Percentiles rank a stretch among this genome's conserved stretches.
Conservation (phyloP, 2,888 invertebrate genomes). For the Dysmachus trigonus region DNA sequence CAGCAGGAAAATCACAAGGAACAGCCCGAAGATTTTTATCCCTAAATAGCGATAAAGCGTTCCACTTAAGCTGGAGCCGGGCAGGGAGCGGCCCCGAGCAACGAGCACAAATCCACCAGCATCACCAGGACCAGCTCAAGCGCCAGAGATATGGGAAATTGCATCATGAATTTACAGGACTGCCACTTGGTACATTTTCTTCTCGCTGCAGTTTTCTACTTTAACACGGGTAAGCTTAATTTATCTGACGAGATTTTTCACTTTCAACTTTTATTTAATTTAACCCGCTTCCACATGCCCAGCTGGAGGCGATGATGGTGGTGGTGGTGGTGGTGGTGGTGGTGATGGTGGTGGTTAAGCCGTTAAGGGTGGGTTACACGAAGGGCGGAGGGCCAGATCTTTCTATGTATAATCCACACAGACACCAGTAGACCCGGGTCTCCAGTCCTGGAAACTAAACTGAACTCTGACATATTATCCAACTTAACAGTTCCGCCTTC, state of each 20-base stretch:
- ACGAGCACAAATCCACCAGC: conserved; percentile 45
- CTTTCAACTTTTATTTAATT: conserved; percentile 47
- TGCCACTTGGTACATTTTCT: conserved; percentile 53
- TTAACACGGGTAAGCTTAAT: conserved; percentile 51
- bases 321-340: neutral
- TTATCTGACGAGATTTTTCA: conserved; percentile 45
- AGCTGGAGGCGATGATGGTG: neutral
- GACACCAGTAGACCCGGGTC: neutral
- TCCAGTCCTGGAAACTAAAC: neutral
- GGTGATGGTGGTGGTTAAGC: no score
- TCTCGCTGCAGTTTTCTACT: conserved; percentile 53
- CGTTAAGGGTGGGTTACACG: neutral
- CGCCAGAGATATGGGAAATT: conserved; percentile 50
- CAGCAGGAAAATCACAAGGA: neutral
- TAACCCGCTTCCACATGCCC: conserved; percentile 11
- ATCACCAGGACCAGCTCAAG: neutral
- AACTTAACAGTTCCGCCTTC: conserved; percentile 31
- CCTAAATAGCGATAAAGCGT: conserved; percentile 23
- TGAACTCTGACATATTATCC: conserved; percentile 41
- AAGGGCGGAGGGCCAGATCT: neutral
- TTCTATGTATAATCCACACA: no score
- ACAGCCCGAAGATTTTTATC: conserved; percentile 20
- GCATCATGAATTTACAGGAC: conserved; percentile 54
- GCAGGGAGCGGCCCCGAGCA: neutral
- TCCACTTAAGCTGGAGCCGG: conserved; percentile 25